These are phyloP conservation scores for Tipula lateralis DNA, from an alignment of 2,888 invertebrate species.

Conservation along the genomic window DNA sequence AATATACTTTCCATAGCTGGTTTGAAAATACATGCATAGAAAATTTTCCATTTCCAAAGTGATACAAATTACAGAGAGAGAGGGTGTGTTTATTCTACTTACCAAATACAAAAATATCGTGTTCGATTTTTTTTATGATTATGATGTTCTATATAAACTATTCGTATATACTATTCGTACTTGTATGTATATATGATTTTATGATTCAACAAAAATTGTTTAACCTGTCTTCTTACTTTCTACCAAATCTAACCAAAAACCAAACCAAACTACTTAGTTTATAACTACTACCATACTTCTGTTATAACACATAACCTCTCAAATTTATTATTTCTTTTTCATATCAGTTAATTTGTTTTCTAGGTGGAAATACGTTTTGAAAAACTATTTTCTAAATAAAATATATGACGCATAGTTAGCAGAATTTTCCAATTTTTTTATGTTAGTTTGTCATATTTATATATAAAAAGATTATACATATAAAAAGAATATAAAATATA, in stretches of 20 bases:
- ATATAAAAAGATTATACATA: background rate
- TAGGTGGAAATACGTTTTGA: background rate
- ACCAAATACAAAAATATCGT: background rate
- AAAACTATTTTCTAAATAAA: background rate
- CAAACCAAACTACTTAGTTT: background rate
- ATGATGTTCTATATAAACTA: background rate
- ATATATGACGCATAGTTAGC: background rate
- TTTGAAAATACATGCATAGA: background rate
- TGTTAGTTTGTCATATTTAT: background rate
- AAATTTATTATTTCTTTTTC: background rate
- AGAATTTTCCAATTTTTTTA: background rate
- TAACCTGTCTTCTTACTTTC: background rate
- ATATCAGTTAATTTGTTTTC: background rate
- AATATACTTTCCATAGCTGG: background rate
- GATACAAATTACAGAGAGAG: background rate
- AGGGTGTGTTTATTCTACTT: background rate
- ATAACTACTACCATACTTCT: background rate
- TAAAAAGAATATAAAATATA: background rate
- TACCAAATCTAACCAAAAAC: background rate
- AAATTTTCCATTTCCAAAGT: background rate
- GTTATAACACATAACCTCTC: background rate
- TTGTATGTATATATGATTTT: background rate
- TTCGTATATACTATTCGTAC: background rate
- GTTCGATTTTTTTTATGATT: slow-evolving; percentile 15
- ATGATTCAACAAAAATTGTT: slow-evolving; percentile 2